Conservation (phyloP, 2,888 invertebrate species). For the Tipula confusa region DNA sequence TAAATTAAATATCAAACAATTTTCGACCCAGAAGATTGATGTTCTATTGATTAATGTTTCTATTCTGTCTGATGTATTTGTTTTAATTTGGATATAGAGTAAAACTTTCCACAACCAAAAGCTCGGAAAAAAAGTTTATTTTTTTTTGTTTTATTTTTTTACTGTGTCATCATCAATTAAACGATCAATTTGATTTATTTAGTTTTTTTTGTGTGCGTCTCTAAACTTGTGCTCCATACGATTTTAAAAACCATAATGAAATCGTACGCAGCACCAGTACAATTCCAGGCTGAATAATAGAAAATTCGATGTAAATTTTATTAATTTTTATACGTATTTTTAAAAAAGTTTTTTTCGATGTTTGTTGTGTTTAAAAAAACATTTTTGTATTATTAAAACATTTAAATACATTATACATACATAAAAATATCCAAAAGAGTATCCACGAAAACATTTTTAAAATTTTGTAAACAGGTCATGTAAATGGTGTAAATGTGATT, state of each 20-base stretch:
- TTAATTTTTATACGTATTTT: background rate
- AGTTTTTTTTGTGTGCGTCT: background rate
- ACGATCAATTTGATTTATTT: background rate
- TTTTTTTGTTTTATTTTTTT: background rate
- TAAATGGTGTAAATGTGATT: constrained; percentile 70
- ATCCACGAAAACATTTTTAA: background rate
- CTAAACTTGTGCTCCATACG: background rate
- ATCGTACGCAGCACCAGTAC: background rate
- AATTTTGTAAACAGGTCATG: constrained; percentile 54
- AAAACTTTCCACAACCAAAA: background rate
- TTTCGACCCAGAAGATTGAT: constrained; percentile 3
- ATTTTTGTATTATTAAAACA: background rate
- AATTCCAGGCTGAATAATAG: background rate
- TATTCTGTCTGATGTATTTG: background rate
- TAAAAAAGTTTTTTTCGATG: background rate
- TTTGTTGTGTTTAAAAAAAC: background rate
- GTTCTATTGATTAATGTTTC: constrained; percentile 3
- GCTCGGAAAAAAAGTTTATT: background rate
- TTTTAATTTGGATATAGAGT: background rate
- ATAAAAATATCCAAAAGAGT: background rate
- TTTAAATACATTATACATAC: background rate
- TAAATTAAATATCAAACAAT: background rate
- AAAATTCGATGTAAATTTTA: background rate
- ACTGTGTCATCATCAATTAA: background rate
- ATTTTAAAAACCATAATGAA: background rate